Conservation (phyloP, 2,113 vertebrate species). For the Mesembrinibis cayennensis region DNA sequence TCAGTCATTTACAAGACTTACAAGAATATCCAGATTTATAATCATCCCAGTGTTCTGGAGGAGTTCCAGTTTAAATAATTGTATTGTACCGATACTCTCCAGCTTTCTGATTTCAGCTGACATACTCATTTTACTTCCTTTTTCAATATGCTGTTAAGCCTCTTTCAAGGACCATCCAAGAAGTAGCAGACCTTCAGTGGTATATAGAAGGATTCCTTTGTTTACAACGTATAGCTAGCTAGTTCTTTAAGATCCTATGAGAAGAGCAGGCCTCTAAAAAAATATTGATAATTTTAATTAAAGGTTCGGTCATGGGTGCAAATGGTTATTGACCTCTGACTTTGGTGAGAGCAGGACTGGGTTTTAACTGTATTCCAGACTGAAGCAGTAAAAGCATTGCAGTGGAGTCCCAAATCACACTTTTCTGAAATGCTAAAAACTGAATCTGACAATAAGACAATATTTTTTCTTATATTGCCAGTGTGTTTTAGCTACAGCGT, state of each 20-base stretch:
- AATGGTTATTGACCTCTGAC: neutral
- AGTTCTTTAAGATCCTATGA: neutral
- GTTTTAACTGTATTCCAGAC: neutral
- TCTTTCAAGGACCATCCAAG: neutral
- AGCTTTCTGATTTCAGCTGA: constrained; percentile 6
- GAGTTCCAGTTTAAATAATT: constrained; percentile 2
- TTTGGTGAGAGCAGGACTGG: neutral
- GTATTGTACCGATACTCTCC: neutral
- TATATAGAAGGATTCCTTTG: neutral
- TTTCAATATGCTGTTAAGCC: neutral
- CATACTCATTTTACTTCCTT: neutral
- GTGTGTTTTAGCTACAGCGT: neutral
- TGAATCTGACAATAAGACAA: neutral
- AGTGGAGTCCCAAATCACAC: neutral
- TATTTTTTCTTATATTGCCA: neutral
- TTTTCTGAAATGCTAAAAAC: neutral
- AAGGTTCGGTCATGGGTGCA: neutral
- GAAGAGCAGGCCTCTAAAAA: neutral
- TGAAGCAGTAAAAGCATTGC: neutral
- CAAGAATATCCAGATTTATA: neutral
- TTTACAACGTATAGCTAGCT: neutral
- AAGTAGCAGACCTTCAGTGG: neutral
- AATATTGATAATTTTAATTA: neutral
- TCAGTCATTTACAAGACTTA: neutral
- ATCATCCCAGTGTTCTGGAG: neutral